Conservation (phyloP, 1,140 invertebrate genomes). For the Drosophila watanabei region DNA sequence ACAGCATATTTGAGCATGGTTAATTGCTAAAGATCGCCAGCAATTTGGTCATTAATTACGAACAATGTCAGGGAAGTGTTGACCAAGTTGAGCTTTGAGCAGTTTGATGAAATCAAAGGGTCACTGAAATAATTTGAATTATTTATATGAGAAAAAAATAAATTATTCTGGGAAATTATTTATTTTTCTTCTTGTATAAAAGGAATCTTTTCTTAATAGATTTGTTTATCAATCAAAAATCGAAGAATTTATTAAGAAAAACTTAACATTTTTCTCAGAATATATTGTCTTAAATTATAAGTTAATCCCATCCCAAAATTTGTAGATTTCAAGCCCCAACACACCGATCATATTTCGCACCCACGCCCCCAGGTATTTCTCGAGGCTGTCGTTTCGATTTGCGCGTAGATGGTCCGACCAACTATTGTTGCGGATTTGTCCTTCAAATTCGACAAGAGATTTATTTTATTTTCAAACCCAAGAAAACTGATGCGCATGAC, state of each 20-base stretch:
- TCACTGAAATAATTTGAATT: too few relatives aligned
- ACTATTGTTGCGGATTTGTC: constrained; percentile 70
- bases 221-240: background rate
- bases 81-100: constrained; percentile 1
- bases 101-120: background rate
- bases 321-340: background rate
- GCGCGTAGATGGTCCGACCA: constrained; percentile 43
- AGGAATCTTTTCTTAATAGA: too few relatives aligned
- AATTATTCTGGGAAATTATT: too few relatives aligned
- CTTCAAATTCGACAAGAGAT: constrained; percentile 64
- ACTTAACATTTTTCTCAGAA: background rate
- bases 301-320: background rate
- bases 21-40: constrained; percentile 62
- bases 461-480: constrained; percentile 56
- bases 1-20: constrained; percentile 39
- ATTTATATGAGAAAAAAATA: background rate
- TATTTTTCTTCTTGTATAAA: too few relatives aligned
- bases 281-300: too few relatives aligned
- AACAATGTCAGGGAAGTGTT: background rate
- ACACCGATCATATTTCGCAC: constrained; percentile 62
- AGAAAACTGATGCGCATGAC: constrained; percentile 71
- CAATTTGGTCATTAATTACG: constrained; percentile 48
- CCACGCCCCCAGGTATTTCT: constrained; percentile 60
- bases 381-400: constrained; percentile 30
- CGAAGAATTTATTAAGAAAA: background rate